Percentiles rank a stretch among this genome's conserved stretches.
These are phyloP conservation scores for Alouatta palliata DNA, from an alignment of 2,113 vertebrate species.

Conservation along the genomic window DNA sequence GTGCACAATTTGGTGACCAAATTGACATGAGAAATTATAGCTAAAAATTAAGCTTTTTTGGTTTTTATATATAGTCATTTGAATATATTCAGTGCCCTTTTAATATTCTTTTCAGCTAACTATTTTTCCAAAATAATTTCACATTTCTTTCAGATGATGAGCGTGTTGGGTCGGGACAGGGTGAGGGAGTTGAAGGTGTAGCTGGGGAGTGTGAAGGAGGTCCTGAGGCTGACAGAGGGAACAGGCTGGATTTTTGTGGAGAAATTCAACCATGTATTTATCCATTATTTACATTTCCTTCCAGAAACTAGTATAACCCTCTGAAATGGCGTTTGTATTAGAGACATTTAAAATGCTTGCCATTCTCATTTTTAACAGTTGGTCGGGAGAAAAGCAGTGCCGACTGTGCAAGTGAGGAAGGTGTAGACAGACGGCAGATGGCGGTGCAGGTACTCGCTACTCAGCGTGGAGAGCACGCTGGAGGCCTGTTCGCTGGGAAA, in stretches of 20 bases:
- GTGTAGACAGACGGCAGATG: conserved; percentile 56
- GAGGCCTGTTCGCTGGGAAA: neutral
- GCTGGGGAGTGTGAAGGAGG: accelerated
- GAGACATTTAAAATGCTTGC: conserved; percentile 49
- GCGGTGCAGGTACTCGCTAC: neutral
- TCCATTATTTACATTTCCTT: neutral
- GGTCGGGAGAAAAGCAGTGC: conserved; percentile 54
- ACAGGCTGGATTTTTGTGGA: neutral
- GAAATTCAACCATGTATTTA: accelerated
- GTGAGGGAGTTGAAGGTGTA: accelerated
- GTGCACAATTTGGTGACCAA: neutral
- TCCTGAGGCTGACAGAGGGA: accelerated
- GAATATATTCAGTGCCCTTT: neutral
- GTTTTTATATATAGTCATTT: neutral
- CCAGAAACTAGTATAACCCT: neutral
- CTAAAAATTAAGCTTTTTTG: neutral
- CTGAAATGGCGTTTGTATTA: neutral
- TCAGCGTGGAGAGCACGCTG: neutral
- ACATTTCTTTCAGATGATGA: neutral
- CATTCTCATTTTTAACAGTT: conserved; percentile 69
- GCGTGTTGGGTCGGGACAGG: neutral
- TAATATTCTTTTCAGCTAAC: neutral
- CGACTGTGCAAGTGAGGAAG: conserved; percentile 50
- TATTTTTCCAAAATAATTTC: neutral
- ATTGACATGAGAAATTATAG: neutral